Percentiles rank a stretch among this genome's conserved stretches.
Evolutionary conservation across 2,797 vertebrate species (phyloP).

Genomic region (Neosilurus hyrtlii): DNA sequence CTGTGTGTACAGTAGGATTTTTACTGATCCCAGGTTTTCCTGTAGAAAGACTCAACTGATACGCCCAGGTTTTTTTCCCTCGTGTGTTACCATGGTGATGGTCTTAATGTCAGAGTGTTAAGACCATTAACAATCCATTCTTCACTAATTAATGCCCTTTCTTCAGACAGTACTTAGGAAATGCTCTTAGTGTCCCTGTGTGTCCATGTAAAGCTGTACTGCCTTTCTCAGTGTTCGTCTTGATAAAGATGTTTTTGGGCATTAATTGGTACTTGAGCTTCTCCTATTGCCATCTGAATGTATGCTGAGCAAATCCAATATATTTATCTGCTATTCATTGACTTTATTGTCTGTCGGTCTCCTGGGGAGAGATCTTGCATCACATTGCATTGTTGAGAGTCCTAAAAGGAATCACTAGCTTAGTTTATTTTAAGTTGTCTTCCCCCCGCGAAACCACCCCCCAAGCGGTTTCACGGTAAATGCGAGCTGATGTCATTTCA

Average conservation of each 20-base stretch:
- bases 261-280: neutral
- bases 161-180: slow-evolving; percentile 30
- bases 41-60: neutral
- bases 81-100: slow-evolving; percentile 46
- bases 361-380: neutral
- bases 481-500: slow-evolving; percentile 22
- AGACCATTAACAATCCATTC: slow-evolving; percentile 50
- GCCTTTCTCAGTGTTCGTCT: neutral
- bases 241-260: neutral
- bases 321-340: neutral
- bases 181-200: slow-evolving; percentile 3
- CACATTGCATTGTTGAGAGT: neutral
- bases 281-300: neutral
- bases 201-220: neutral
- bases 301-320: neutral
- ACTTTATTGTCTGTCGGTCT: neutral
- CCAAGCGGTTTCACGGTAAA: slow-evolving; percentile 5
- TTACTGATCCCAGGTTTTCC: slow-evolving; percentile 17
- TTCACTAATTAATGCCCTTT: slow-evolving; percentile 50
- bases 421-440: slow-evolving; percentile 1
- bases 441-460: neutral
- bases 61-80: slow-evolving; percentile 16
- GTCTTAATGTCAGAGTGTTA: slow-evolving; percentile 39
- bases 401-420: neutral
- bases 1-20: slow-evolving; percentile 20